phyloP scores from a whole-genome alignment of 2,113 vertebrate species.

The Riparia riparia region DNA sequence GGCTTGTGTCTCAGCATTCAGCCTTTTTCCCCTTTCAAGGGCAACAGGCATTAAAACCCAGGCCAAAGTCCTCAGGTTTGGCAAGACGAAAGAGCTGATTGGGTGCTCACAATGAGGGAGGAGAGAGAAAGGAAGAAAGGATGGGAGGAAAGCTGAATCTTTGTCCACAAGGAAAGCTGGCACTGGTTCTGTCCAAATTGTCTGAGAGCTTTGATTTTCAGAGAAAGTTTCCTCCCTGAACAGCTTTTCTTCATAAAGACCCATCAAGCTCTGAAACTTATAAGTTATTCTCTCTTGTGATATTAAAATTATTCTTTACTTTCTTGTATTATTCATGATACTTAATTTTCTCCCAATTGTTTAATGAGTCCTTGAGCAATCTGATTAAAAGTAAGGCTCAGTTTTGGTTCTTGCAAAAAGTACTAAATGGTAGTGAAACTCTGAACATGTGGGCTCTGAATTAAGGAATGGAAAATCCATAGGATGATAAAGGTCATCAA shows the following conservation, averaged over 20 bases:
- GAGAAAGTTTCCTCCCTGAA: background rate
- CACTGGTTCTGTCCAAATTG: background rate
- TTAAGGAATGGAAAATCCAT: background rate
- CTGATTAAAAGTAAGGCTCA: background rate
- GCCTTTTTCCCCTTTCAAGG: background rate
- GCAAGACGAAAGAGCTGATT: background rate
- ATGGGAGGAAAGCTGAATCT: background rate
- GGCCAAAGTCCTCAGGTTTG: background rate
- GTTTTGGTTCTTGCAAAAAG: background rate
- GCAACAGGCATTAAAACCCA: background rate
- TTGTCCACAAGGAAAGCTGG: background rate
- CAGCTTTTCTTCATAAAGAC: background rate
- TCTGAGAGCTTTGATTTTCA: background rate
- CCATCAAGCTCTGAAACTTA: background rate
- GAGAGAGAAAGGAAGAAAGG: background rate
- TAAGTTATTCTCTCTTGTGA: background rate
- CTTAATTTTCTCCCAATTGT: background rate
- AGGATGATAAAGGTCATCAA: background rate
- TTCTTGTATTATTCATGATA: background rate
- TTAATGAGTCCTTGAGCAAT: background rate
- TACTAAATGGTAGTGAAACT: background rate
- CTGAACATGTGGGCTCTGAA: background rate
- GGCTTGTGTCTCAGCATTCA: background rate
- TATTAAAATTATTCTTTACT: background rate
- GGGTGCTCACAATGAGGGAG: background rate